A percentile compares a stretch with the other conserved stretches of the same genome.
These are phyloP conservation scores for Protobothrops mucrosquamatus DNA, from an alignment of 2,113 vertebrate species.

Conservation along the genomic window DNA sequence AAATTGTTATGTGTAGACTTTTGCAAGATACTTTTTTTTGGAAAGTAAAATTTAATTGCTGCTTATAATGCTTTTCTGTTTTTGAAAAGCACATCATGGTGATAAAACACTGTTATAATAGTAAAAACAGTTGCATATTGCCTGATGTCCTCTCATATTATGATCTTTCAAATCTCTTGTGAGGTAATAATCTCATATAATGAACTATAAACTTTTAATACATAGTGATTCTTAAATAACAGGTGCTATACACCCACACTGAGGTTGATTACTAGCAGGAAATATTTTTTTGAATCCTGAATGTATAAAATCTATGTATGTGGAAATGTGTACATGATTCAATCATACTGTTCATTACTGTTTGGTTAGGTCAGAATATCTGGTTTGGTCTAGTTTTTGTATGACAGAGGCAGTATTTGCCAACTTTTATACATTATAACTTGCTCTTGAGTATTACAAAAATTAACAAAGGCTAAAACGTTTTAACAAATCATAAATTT, in stretches of 20 bases:
- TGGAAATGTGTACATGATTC: not conserved
- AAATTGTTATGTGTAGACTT: not conserved
- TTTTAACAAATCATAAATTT: not conserved
- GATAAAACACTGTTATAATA: not conserved
- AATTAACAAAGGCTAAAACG: not conserved
- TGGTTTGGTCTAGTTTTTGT: not conserved
- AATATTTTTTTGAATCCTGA: not conserved
- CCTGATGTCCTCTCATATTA: not conserved
- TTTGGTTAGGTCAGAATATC: not conserved
- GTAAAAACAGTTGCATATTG: not conserved
- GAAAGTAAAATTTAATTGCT: not conserved
- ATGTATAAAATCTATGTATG: not conserved
- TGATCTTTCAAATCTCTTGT: not conserved
- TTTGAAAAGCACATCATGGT: not conserved
- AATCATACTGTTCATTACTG: not conserved
- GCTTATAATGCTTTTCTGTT: not conserved
- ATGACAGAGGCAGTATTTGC: not conserved
- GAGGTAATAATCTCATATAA: not conserved
- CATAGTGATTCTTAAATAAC: not conserved
- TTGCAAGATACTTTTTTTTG: not conserved
- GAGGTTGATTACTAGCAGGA: not conserved
- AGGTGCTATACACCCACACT: not conserved
- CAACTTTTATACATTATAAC: not conserved
- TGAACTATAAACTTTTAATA: not conserved
- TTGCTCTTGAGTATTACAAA: not conserved